phyloP scores from a whole-genome alignment of 2,888 invertebrate species.

The Caenorhabditis uteleia region DNA sequence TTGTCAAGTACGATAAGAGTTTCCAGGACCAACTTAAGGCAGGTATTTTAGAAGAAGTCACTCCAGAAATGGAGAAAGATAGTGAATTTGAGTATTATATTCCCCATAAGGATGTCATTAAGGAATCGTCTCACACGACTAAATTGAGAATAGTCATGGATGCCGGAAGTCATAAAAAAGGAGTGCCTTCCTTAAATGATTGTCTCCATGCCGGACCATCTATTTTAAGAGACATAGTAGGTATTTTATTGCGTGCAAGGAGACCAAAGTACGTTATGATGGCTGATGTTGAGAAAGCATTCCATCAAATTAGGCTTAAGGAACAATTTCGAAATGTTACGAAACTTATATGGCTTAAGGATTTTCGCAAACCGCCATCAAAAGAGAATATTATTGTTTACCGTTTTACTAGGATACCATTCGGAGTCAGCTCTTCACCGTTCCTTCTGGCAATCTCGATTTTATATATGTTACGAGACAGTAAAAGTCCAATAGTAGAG shows the following conservation, averaged over 20 bases:
- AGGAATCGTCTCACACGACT: constrained; percentile 13
- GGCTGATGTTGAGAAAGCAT: constrained; percentile 54
- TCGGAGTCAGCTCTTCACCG: constrained; percentile 39
- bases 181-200: constrained; percentile 36
- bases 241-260: constrained; percentile 31
- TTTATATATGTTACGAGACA: neutral
- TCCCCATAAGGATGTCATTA: constrained; percentile 35
- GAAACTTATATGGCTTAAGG: constrained; percentile 46
- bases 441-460: constrained; percentile 40
- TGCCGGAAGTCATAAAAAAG: constrained; percentile 16
- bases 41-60: constrained; percentile 21
- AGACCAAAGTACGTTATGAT: constrained; percentile 7
- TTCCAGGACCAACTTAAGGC: constrained; percentile 13
- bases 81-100: constrained; percentile 10
- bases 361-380: constrained; percentile 8
- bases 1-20: too few species aligned
- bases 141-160: constrained; percentile 41
- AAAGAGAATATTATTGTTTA: constrained; percentile 28
- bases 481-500: neutral
- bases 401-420: constrained; percentile 44
- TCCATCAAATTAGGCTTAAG: constrained; percentile 41
- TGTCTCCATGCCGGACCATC: constrained; percentile 30
- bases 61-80: neutral
- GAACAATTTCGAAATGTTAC: constrained; percentile 34
- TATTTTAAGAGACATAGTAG: constrained; percentile 11